These are phyloP conservation scores for Thera britannica DNA, from an alignment of 2,888 invertebrate genomes.

Conservation along the genomic window DNA sequence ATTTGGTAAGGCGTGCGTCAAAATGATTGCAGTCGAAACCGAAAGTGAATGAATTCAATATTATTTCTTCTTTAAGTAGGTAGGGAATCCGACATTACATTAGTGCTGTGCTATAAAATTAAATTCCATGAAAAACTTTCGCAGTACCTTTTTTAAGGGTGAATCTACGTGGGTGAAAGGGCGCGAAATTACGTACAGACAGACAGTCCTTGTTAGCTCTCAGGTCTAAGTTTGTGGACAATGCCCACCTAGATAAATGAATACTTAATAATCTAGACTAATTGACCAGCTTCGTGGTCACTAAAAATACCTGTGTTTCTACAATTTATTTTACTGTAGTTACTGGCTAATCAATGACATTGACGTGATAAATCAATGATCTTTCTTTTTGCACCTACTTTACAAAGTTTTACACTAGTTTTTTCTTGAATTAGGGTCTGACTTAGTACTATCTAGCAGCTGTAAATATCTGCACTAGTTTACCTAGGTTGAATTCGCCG, in stretches of 20 bases:
- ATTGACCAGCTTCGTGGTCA: not conserved
- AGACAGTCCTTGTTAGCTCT: constrained; percentile 25
- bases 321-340: constrained; percentile 7
- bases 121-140: not conserved
- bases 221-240: constrained; percentile 30
- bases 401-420: constrained; percentile 15
- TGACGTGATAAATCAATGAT: constrained; percentile 70
- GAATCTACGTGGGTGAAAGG: constrained; percentile 71
- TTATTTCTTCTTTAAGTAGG: constrained; percentile 9
- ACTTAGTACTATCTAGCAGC: not conserved
- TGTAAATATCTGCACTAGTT: not conserved
- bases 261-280: not conserved
- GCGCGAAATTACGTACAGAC: constrained; percentile 76
- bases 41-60: constrained; percentile 27
- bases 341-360: constrained; percentile 55
- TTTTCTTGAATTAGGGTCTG: not conserved
- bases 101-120: constrained; percentile 15
- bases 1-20: constrained; percentile 84
- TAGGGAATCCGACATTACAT: not conserved
- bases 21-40: constrained; percentile 56
- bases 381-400: constrained; percentile 39
- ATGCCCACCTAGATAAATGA: not conserved
- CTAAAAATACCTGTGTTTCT: constrained; percentile 15
- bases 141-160: not conserved
- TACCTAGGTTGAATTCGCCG: constrained; percentile 11